Percentiles rank a stretch among this genome's conserved stretches.
phyloP scores from a whole-genome alignment of 2,113 vertebrate species.

The Brachypteracias leptosomus region DNA sequence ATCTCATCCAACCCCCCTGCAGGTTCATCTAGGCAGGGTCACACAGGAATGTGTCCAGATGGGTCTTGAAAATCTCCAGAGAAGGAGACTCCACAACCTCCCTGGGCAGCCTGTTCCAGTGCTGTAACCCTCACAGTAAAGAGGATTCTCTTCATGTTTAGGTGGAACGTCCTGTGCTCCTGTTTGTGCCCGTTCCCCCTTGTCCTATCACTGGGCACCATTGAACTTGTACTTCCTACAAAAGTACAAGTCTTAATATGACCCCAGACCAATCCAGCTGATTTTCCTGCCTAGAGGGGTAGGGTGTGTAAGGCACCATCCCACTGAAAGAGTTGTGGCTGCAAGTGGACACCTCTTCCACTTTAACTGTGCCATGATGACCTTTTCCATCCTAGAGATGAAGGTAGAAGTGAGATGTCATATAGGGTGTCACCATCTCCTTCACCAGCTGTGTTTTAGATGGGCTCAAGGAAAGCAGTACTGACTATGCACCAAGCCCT shows the following conservation, averaged over 20 bases:
- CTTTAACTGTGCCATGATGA: background rate
- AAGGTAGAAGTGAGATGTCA: background rate
- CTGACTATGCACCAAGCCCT: background rate
- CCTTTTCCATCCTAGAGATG: background rate
- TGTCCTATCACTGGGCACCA: too few relatives aligned
- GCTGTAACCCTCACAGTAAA: too few relatives aligned
- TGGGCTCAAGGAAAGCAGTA: too few relatives aligned
- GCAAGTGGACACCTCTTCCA: background rate
- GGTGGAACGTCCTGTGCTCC: too few relatives aligned
- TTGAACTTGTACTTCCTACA: background rate
- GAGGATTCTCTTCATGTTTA: too few relatives aligned
- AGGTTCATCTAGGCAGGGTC: too few relatives aligned
- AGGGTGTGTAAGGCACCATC: background rate
- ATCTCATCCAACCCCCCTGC: too few relatives aligned
- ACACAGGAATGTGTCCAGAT: too few relatives aligned
- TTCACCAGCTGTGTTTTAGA: background rate
- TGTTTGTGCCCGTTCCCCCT: too few relatives aligned
- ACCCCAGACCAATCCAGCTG: background rate
- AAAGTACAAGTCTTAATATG: background rate
- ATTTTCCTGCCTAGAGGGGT: background rate
- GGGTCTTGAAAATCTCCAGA: too few relatives aligned
- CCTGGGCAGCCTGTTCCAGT: too few relatives aligned
- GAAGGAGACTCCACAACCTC: too few relatives aligned
- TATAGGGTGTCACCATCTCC: background rate
- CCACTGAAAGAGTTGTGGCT: background rate